Conservation (phyloP, 2,113 vertebrate species). For the Gulo gulo region DNA sequence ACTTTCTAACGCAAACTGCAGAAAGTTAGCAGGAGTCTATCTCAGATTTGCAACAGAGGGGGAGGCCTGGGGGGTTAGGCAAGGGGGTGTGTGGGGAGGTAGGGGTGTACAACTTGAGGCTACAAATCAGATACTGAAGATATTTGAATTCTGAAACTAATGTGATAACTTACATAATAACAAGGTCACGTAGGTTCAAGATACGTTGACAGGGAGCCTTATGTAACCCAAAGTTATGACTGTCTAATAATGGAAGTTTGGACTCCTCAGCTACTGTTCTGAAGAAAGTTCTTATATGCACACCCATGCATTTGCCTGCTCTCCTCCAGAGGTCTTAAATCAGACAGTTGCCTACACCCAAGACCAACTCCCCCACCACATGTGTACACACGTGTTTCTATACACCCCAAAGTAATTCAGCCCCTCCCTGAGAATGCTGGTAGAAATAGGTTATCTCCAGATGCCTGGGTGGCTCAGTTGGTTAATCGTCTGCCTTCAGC, state of each 20-base stretch:
- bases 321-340: not conserved
- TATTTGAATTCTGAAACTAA: not conserved
- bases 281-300: fast-evolving
- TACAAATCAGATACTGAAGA: not conserved
- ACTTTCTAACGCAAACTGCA: not conserved
- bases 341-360: not conserved
- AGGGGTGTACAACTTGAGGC: not conserved
- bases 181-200: not conserved
- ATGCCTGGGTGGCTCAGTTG: no score
- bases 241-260: not conserved
- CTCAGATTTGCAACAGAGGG: not conserved
- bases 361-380: not conserved
- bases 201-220: not conserved
- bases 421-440: not conserved
- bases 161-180: not conserved
- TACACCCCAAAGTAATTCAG: not conserved
- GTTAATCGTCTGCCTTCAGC: no score
- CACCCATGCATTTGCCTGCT: not conserved
- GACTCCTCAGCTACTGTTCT: not conserved
- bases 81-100: not conserved
- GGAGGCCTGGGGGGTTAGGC: not conserved
- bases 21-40: not conserved
- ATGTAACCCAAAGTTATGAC: not conserved
- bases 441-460: not conserved
- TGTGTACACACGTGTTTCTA: not conserved